Base-by-base conservation (phyloP, 1,140 invertebrate genomes). In the Sitobion miscanthi region DNA sequence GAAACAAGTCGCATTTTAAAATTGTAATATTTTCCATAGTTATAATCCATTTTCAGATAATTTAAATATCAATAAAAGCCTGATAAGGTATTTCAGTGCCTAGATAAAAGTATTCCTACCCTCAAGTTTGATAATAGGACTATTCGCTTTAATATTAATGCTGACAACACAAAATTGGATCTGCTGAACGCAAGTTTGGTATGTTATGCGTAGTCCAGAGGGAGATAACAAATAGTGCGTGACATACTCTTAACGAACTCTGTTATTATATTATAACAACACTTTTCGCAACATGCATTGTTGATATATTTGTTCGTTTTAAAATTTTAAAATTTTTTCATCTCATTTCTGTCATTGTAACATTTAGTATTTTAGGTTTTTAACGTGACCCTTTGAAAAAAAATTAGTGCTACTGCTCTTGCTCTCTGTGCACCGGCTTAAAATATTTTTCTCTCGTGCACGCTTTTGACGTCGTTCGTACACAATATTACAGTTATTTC, bases 401-500 rank as follows among this genome's bases (percentile, higher is more conserved):
- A n/a, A 77, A n/a, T 77, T 77, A 77, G 14, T 30, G 30, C 30
- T 14, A 77, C 62, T 77, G 30, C 23, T 77, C 30, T 77, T 30
- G 17, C 62, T 77, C 17, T 77, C n/a, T 17, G 30, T 77, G n/a
- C 14, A n/a, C 30, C 30, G 14, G 62, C 62, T 69, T 69, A 69
- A 69, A 69, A 69, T 69, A 69, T 69, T 69, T 69, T 69, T 69
- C 62, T 69, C 30, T 69, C 14, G 0, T 9, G 0, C 30, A 11
- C 4, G 1, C n/a, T 77, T n/a, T 77, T 35, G 14, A 69, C 62
- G 62, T 69, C 5, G 14, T 77, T 77, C 1, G 14, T 77, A 77
- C n/a, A 77, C 14, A 77, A 77, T 77, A 77, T 77, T 77, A 77
- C 62, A 77, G 62, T 77, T 77, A 77, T 35, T 77, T 77, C n/a